Conservation (phyloP, 2,113 vertebrate species). For the Connochaetes taurinus region DNA sequence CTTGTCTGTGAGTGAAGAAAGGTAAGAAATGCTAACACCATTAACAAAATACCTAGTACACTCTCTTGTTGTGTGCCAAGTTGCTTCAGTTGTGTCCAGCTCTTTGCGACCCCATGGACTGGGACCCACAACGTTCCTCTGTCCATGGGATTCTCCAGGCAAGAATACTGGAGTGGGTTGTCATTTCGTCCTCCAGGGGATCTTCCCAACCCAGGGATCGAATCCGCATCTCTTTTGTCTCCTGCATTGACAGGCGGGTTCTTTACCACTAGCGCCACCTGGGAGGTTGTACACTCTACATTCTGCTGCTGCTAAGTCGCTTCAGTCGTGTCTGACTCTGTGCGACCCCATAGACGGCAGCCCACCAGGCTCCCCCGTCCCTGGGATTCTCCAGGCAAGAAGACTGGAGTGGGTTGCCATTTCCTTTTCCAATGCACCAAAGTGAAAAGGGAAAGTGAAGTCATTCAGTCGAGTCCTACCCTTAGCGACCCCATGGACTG, state of each 20-base stretch:
- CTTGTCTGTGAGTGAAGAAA: background rate
- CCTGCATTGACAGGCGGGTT: background rate
- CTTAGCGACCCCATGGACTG: too few relatives aligned
- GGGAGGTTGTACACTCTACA: background rate
- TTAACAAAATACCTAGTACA: background rate
- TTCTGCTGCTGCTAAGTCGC: background rate
- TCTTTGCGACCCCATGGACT: background rate
- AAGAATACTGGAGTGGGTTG: background rate
- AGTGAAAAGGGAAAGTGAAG: too few relatives aligned
- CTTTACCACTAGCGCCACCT: background rate
- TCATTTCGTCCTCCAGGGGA: background rate
- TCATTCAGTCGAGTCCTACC: too few relatives aligned
- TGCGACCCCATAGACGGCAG: too few relatives aligned
- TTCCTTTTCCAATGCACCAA: too few relatives aligned
- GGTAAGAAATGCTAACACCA: background rate
- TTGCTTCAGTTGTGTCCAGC: background rate
- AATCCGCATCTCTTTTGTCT: background rate
- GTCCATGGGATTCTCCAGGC: background rate
- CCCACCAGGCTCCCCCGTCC: too few relatives aligned
- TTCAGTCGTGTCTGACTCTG: too few relatives aligned
- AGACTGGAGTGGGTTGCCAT: too few relatives aligned
- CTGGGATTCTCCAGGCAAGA: too few relatives aligned
- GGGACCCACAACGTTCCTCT: background rate
- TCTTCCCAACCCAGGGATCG: background rate
- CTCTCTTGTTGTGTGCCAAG: background rate